A percentile compares a stretch with the other conserved stretches of the same genome.
Evolutionary conservation across 2,113 vertebrate genomes (phyloP).

Genomic region (Protomyctophum bolini): DNA sequence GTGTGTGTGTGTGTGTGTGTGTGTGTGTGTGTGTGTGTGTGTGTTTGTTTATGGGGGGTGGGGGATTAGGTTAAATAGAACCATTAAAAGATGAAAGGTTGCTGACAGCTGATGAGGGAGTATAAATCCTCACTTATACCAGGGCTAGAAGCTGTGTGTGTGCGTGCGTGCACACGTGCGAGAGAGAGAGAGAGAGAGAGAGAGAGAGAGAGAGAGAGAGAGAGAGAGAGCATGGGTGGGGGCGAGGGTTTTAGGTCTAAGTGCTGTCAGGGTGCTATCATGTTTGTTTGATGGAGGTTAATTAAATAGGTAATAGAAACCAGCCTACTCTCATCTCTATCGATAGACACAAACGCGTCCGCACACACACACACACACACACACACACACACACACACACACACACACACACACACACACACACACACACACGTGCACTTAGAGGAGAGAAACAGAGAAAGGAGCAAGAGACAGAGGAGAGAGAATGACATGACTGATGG

Average conservation of each 20-base stretch:
- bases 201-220: background rate
- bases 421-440: background rate
- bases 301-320: conserved; percentile 77
- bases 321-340: conserved; percentile 66
- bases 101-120: conserved; percentile 61
- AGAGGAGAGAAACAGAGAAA: background rate
- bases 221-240: background rate
- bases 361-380: background rate
- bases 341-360: conserved; percentile 40
- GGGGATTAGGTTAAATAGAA: conserved; percentile 61
- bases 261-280: conserved; percentile 66
- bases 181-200: background rate
- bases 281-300: conserved; percentile 80
- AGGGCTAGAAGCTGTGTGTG: conserved; percentile 28
- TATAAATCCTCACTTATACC: conserved; percentile 54
- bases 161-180: background rate
- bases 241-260: conserved; percentile 28
- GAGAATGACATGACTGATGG: background rate
- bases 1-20: background rate
- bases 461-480: background rate
- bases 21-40: background rate
- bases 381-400: conserved; percentile 4
- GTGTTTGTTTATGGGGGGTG: background rate
- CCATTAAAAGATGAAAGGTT: conserved; percentile 65
- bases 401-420: background rate